Evolutionary conservation across 2,113 vertebrate genomes (phyloP).

Genomic region (Entelurus aequoreus): DNA sequence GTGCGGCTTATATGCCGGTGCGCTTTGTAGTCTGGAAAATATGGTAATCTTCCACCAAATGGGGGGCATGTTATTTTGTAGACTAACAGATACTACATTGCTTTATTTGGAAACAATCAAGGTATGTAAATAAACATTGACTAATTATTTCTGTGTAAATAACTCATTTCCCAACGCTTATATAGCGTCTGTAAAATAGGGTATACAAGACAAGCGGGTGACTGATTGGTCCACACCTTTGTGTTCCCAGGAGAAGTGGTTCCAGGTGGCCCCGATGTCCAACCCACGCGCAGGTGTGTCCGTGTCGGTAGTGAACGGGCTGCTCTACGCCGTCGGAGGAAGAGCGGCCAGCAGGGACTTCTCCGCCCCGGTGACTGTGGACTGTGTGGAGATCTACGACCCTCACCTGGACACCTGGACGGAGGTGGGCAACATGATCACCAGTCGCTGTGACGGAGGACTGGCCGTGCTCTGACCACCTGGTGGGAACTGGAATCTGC

Average conservation of each 20-base stretch:
- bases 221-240: not conserved
- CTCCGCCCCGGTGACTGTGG: constrained; percentile 88
- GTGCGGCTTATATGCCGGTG: too few species aligned
- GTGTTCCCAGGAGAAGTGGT: constrained; percentile 84
- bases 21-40: too few species aligned
- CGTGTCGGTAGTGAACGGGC: constrained; percentile 86
- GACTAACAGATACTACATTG: not conserved
- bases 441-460: constrained; percentile 92
- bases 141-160: too few species aligned
- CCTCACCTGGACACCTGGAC: constrained; percentile 93
- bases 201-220: not conserved
- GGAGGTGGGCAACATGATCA: constrained; percentile 95
- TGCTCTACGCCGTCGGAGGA: constrained; percentile 89
- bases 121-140: too few species aligned
- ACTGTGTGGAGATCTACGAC: constrained; percentile 96
- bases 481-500: constrained; percentile 13
- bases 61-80: too few species aligned
- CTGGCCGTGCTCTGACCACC: constrained; percentile 82
- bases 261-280: constrained; percentile 88
- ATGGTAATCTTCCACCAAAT: too few species aligned
- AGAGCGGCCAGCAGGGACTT: constrained; percentile 86
- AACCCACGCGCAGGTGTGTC: constrained; percentile 87
- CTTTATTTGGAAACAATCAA: too few species aligned
- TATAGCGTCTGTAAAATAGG: too few species aligned
- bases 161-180: too few species aligned